Percentiles rank a stretch among this genome's conserved stretches.
These are phyloP conservation scores for Rotaria socialis DNA, from an alignment of 2,888 invertebrate species.

Conservation along the genomic window DNA sequence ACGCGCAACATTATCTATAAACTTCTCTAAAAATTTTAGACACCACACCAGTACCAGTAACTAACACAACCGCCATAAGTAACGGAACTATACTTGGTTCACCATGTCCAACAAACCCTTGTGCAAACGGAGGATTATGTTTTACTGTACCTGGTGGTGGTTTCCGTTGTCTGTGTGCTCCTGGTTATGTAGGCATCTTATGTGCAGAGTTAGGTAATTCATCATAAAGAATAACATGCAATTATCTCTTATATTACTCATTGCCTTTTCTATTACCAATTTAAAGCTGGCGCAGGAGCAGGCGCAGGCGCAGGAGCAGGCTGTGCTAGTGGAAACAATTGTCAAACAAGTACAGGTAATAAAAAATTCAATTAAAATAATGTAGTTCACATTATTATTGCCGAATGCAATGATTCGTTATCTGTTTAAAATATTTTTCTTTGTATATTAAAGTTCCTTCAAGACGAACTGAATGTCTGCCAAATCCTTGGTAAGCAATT, in stretches of 20 bases:
- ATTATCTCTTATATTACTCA: background rate
- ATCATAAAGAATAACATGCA: background rate
- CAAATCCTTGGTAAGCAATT: slow-evolving; percentile 38
- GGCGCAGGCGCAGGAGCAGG: too few relatives aligned
- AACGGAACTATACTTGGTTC: background rate
- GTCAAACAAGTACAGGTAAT: background rate
- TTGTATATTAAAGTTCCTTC: background rate
- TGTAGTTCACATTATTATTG: background rate
- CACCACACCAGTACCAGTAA: too few relatives aligned
- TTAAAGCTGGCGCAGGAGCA: background rate
- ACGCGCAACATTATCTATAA: background rate
- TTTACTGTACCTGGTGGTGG: background rate
- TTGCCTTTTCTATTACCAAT: background rate
- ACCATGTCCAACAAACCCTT: background rate
- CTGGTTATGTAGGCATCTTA: background rate
- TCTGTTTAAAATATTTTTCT: too few relatives aligned
- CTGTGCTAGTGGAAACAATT: background rate
- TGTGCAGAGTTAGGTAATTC: background rate
- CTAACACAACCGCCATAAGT: too few relatives aligned
- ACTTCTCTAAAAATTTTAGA: background rate
- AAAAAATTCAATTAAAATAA: background rate
- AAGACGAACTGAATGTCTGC: background rate
- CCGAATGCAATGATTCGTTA: background rate
- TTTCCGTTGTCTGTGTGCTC: background rate
- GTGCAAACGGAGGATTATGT: background rate